Conservation (phyloP, 2,797 vertebrate species). For the Lepus townsendii region DNA sequence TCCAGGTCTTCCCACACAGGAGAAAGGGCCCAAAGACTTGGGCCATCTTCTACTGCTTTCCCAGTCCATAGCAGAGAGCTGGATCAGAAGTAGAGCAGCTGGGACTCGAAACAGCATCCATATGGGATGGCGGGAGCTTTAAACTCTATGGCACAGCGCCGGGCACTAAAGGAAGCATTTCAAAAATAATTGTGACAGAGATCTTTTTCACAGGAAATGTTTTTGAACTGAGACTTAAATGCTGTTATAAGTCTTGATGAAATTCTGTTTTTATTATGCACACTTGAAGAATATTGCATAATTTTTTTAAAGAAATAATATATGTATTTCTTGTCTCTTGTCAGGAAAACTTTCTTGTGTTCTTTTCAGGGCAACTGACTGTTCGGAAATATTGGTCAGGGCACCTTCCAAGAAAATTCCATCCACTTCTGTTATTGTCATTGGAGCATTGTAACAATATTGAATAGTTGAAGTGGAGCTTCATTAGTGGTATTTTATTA, state of each 20-base stretch:
- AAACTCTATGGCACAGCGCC: too few species aligned
- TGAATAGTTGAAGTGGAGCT: slow-evolving; percentile 29
- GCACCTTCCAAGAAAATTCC: neutral
- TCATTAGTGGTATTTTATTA: neutral
- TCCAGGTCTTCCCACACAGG: too few species aligned
- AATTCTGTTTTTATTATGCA: neutral
- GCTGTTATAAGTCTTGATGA: neutral
- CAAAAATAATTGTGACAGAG: neutral
- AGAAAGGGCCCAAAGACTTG: too few species aligned
- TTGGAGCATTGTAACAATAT: neutral
- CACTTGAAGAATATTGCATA: neutral
- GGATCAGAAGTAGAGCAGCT: neutral
- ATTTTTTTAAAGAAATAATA: neutral
- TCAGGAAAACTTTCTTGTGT: neutral
- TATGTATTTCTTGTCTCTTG: neutral
- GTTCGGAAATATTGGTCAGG: neutral
- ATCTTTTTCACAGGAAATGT: neutral
- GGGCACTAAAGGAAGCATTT: neutral
- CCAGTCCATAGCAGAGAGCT: too few species aligned
- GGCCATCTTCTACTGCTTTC: too few species aligned
- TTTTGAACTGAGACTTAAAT: neutral
- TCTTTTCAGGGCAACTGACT: neutral
- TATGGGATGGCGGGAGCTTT: too few species aligned
- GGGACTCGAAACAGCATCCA: too few species aligned
- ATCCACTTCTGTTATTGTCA: neutral